phyloP scores from a whole-genome alignment of 30 jellyfish, hydroid and myxozoan genomes.

The Turritopsis rubra region DNA sequence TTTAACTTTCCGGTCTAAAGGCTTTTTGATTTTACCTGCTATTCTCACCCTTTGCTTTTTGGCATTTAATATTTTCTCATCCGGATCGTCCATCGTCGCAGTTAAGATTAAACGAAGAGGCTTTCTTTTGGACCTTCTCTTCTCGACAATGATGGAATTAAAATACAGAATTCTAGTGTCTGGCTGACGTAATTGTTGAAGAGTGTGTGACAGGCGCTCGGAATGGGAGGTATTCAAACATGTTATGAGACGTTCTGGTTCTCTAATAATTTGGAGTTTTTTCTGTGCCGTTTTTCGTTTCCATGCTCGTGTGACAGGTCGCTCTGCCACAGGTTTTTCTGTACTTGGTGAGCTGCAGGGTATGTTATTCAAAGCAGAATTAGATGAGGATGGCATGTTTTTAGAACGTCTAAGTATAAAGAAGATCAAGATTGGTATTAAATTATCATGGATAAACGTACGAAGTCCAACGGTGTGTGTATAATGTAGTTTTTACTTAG shows the following conservation, averaged over 20 bases:
- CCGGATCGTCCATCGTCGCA: not conserved
- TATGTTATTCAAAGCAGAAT: too few species aligned
- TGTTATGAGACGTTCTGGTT: not conserved
- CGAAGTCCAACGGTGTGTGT: too few species aligned
- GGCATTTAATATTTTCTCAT: not conserved
- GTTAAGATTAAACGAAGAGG: not conserved
- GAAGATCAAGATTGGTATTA: too few species aligned
- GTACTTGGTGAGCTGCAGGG: not conserved
- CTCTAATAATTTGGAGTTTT: too few species aligned
- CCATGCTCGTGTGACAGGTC: slow-evolving; percentile 18
- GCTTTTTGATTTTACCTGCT: too few species aligned
- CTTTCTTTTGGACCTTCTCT: not conserved
- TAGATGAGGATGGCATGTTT: too few species aligned
- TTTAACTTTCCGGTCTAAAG: too few species aligned
- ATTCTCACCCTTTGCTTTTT: not conserved
- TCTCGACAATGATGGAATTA: not conserved
- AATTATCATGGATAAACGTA: too few species aligned
- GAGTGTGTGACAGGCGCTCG: not conserved
- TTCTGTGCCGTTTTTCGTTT: not conserved
- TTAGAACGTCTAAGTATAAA: too few species aligned
- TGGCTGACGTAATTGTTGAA: not conserved
- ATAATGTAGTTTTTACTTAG: too few species aligned
- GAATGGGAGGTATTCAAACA: not conserved
- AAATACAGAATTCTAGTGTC: slow-evolving; percentile 3
- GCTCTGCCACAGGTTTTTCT: not conserved